Base-by-base conservation (phyloP, 2,797 vertebrate genomes). In the Oreonectes daqikongensis region DNA sequence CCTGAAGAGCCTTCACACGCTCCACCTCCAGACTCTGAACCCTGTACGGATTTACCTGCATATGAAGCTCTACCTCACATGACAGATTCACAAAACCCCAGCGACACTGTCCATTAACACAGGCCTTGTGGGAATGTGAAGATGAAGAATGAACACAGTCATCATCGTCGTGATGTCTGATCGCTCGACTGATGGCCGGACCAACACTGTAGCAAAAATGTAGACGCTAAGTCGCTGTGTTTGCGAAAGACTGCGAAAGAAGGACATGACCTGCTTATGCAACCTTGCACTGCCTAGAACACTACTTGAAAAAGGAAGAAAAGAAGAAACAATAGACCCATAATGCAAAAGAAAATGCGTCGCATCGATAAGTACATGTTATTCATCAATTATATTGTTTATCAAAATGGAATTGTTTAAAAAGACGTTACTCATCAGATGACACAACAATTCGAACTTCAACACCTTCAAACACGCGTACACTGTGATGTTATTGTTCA, bases 1-100 rank as follows among this genome's bases (percentile, higher is more conserved):
- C 68, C 85, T 22, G 50, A 84, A 63, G 84, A 90, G 7, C 0
- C 75, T 40, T 72, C 89, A 17, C 77, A 80, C 30, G 84, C 83
- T 40, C 67, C 79, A 5, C 57, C 84, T 60, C 77, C 71, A 55
- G 78, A 77, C 73, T 1, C 83, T 63, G 57, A 74, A 82, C 70
- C 86, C 64, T 72, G 69, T 82, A 6, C 86, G 44, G 78, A 83
- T 78, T 0, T 81, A 75, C 57, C 84, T 73, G 87, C 82, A 20
- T 83, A 78, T 12, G 85, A 81, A 35, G 15, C 70, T 5, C 57
- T 78, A 75, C 80, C 57, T 38, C 78, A 75, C 2, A 12, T 3
- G 63, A 50, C 61, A 67, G 53, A 70, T 79, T 68, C 22, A 55
- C 30, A 57, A 2, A 85, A 75, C 1, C 32, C 78, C 17, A n/a